phyloP scores from a whole-genome alignment of 2,113 vertebrate genomes.

The Pollimyrus isidori region DNA sequence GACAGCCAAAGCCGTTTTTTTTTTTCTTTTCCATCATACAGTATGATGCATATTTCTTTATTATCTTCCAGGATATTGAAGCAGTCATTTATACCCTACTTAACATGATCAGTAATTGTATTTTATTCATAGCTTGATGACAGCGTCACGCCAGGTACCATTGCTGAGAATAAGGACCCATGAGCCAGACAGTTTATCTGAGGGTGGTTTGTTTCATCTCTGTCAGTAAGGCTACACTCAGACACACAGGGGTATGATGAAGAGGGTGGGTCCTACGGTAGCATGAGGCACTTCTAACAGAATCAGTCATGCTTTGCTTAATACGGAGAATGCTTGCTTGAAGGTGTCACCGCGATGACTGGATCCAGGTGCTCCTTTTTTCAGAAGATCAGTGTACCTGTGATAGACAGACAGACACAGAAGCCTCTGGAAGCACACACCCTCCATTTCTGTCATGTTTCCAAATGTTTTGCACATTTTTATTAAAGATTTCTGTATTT shows the following conservation, averaged over 20 bases:
- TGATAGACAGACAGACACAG: background rate
- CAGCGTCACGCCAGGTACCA: conserved; percentile 43
- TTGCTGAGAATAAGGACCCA: conserved; percentile 40
- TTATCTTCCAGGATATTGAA: conserved; percentile 55
- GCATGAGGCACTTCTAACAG: conserved; percentile 43
- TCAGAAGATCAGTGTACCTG: conserved; percentile 2
- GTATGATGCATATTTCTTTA: conserved; percentile 53
- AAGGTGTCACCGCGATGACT: conserved; percentile 41
- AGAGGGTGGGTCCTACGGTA: conserved; percentile 21
- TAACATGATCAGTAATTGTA: conserved; percentile 57
- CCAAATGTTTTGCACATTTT: background rate
- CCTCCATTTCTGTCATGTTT: background rate
- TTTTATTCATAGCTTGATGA: conserved; percentile 42
- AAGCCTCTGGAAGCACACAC: background rate
- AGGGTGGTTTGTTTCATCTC: conserved; percentile 25
- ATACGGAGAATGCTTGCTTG: conserved; percentile 41
- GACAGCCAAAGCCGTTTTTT: conserved; percentile 44
- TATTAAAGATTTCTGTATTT: conserved; percentile 29
- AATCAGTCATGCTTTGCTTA: conserved; percentile 35
- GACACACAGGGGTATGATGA: conserved; percentile 32
- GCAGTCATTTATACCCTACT: conserved; percentile 40
- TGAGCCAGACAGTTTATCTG: conserved; percentile 23
- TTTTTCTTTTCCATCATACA: conserved; percentile 39
- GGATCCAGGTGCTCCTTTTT: conserved; percentile 38
- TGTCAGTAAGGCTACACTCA: conserved; percentile 21